Conservation (phyloP, 2,888 invertebrate species). For the Himalopsyche tibetana region DNA sequence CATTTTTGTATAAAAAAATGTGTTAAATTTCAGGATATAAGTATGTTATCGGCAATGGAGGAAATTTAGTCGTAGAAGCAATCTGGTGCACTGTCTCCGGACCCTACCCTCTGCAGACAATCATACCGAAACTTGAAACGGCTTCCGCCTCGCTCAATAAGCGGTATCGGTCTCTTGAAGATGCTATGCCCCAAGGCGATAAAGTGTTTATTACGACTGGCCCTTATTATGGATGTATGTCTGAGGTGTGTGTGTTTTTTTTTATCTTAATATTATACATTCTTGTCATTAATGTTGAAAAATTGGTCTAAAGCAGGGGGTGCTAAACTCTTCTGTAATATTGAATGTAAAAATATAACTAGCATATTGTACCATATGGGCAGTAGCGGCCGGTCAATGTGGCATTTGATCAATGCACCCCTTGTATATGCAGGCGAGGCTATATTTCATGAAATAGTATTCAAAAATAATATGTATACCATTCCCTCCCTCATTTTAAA, state of each 20-base stretch:
- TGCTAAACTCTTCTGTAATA: too few relatives aligned
- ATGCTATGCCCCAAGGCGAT: slow-evolving; percentile 82
- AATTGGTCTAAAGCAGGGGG: too few relatives aligned
- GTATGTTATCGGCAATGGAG: slow-evolving; percentile 71
- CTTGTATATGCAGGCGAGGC: too few relatives aligned
- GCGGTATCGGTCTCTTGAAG: slow-evolving; percentile 69
- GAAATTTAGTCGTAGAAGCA: slow-evolving; percentile 81
- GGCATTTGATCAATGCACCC: too few relatives aligned
- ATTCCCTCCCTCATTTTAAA: too few relatives aligned
- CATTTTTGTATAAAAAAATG: neutral
- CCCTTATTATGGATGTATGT: slow-evolving; percentile 89
- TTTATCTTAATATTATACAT: too few relatives aligned
- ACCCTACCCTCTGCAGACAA: slow-evolving; percentile 83
- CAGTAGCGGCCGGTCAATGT: too few relatives aligned
- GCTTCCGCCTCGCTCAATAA: slow-evolving; percentile 62
- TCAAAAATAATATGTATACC: too few relatives aligned
- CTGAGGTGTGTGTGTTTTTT: slow-evolving; percentile 78
- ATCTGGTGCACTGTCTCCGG: slow-evolving; percentile 81
- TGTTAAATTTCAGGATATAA: slow-evolving; percentile 49
- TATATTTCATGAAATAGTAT: too few relatives aligned
- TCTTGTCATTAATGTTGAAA: too few relatives aligned
- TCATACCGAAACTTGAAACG: slow-evolving; percentile 71
- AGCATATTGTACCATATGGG: too few relatives aligned
- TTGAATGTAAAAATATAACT: too few relatives aligned
- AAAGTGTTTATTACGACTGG: slow-evolving; percentile 85